Evolutionary conservation across 2,888 invertebrate species (phyloP).

Genomic region (Caenorhabditis japonica): DNA sequence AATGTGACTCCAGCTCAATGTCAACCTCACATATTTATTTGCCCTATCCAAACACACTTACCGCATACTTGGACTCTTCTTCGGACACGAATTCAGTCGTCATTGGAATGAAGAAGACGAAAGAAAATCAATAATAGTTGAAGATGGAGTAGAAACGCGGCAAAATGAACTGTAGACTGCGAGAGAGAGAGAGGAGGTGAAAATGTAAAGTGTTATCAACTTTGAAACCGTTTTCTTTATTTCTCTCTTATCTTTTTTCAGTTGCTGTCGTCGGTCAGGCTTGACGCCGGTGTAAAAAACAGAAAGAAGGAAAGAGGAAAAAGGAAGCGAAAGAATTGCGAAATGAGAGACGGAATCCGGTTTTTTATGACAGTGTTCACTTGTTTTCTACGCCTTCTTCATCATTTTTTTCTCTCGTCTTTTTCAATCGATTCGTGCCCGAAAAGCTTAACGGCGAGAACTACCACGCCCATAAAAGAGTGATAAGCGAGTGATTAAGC

Average conservation of each 20-base stretch:
- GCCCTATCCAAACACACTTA: too few species aligned
- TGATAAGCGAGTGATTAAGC: constrained; percentile 12
- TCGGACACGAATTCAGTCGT: constrained; percentile 45
- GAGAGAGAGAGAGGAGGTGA: constrained; percentile 10
- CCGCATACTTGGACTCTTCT: constrained; percentile 48
- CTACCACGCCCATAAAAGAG: not conserved
- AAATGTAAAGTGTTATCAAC: constrained; percentile 31
- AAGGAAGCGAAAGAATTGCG: constrained; percentile 19
- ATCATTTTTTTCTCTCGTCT: constrained; percentile 9
- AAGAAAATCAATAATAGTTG: constrained; percentile 9
- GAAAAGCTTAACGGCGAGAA: constrained; percentile 10
- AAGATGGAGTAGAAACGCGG: constrained; percentile 13
- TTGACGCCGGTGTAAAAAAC: constrained; percentile 4
- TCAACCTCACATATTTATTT: too few species aligned
- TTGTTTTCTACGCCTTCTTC: constrained; percentile 31
- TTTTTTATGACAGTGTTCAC: constrained; percentile 43
- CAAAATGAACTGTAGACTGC: constrained; percentile 7
- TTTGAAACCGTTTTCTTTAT: constrained; percentile 36
- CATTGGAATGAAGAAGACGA: constrained; percentile 5
- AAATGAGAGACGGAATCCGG: constrained; percentile 37
- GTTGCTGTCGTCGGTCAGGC: constrained; percentile 42
- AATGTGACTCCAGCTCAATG: too few species aligned
- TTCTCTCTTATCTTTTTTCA: constrained; percentile 12
- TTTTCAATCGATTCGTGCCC: constrained; percentile 7
- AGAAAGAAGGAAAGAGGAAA: constrained; percentile 4